Evolutionary conservation across 2,113 vertebrate species (phyloP), one percentile per base, ranked within the genome.

Genomic region (Coptodon rendalli): DNA sequence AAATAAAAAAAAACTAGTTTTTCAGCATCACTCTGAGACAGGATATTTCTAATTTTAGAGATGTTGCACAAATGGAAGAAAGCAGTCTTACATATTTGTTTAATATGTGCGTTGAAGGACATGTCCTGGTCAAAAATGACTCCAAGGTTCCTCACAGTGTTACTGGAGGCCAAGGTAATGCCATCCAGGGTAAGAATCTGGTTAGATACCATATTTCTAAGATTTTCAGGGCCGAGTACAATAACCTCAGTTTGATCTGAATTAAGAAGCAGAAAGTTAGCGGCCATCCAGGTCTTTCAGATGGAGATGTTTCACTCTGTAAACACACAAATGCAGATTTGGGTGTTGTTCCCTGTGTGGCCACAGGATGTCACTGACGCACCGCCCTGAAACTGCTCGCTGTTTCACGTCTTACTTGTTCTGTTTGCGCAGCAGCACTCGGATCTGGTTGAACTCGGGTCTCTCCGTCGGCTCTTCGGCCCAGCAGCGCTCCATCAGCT

Each of bases 401-500:
- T 1, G 22, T 17, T 73, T 73, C 22, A 6, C 6, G 0, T 50
- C 90, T 88, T 10, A 99, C 98, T 96, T 98, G 97, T 99, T 98
- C 86, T 98, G 98, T 91, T 97, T 98, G 79, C 96, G 97, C 52
- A 99, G 94, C 79, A 97, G 95, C 89, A 98, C 82, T 76, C 96
- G 97, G 92, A 99, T 97, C 86, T 99, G 98, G 93, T 96, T 97
- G 94, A 99, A 99, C 92, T 99, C 98, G 0, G 97, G 98, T 38
- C 98, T 96, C 90, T 99, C 98, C 3, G 97, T 96, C 0, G 96
- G 85, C 43, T 99, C 98, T 91, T 99, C 98, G 0, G 98, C 97
- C 98, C 98, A 99, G 94, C 98, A 99, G 57, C 97, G 96, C 95
- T 97, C 97, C 98, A 99, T 99, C 81, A 99, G 97, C 89, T 96